Base-by-base conservation (phyloP, 2,888 invertebrate genomes). In the Hydriomena furcata region DNA sequence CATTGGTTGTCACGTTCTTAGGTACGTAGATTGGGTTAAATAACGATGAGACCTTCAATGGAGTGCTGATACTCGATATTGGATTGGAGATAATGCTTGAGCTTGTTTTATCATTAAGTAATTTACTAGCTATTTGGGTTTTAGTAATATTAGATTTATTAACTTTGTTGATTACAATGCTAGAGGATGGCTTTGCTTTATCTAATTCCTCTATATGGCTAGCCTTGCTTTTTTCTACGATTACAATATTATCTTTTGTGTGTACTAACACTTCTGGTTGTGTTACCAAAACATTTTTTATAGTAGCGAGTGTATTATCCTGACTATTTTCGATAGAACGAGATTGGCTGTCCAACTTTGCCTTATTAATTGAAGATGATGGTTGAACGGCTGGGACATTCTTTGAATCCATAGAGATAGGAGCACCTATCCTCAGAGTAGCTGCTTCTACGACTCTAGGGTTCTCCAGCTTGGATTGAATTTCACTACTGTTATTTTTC, bases 31-130 rank as follows among this genome's bases (percentile, higher is more conserved):
- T 70, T 32, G 81, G 81, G 63, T 82, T 82, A 41, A 88, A 63
- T 31, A 88, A 63, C 1, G 86, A 80, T 6, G 88, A 88, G 67
- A 88, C 82, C 69, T 74, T 85, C 56, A 87, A 61, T 5, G 88
- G 86, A 2, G 71, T 79, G 32, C 47, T 52, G 17, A 51, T 44
- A 47, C 67, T 31, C 75, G 59, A 52, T 61, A 51, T 45, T 50
- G 61, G 30, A 55, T 66, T 54, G 49, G 60, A 28, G 42, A 55
- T 12, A 7, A 35, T 13, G 40, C 11, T 41, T 25, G 17, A 21
- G 24, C 6, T 20, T 11, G 7, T n/a, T 34, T 34, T 52, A 12
- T 38, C 34, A 27, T 46, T 46, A 35, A 52, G 34, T 25, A 52
- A 21, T 30, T 42, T 34, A 10, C 28, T 30, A 35, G 25, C 23